Percentiles rank a stretch among this genome's conserved stretches.
Evolutionary conservation across 2,797 vertebrate species (phyloP).

Genomic region (Myiothlypis chrysogaster): DNA sequence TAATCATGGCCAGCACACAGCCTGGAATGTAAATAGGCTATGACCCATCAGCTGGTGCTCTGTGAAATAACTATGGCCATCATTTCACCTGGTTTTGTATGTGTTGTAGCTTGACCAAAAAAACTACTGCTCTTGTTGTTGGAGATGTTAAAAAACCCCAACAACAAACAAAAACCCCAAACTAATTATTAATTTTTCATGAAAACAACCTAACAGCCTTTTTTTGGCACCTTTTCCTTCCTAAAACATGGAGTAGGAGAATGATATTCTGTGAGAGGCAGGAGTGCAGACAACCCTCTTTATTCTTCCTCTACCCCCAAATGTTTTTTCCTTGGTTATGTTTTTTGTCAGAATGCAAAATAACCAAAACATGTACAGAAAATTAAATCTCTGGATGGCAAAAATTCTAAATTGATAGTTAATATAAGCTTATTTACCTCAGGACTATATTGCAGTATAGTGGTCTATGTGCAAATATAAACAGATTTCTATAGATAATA

Average conservation of each 20-base stretch:
- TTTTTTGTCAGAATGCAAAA: not conserved
- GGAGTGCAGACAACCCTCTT: accelerated
- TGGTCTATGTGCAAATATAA: not conserved
- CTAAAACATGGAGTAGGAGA: not conserved
- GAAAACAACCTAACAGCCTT: not conserved
- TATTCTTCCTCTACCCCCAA: accelerated
- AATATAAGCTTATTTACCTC: not conserved
- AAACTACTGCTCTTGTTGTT: accelerated
- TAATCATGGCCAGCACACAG: not conserved
- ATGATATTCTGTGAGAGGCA: not conserved
- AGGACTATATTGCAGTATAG: not conserved
- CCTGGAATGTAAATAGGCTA: not conserved
- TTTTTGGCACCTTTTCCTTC: not conserved
- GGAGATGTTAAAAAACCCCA: not conserved
- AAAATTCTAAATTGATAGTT: not conserved
- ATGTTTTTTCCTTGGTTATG: not conserved
- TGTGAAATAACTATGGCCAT: not conserved
- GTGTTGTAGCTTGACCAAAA: not conserved
- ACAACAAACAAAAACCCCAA: accelerated
- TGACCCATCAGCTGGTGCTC: not conserved
- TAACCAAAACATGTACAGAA: not conserved
- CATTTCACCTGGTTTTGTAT: not conserved
- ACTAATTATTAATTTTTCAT: not conserved
- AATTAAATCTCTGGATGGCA: not conserved
- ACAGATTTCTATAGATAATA: not conserved